Evolutionary conservation across 2,888 invertebrate genomes (phyloP).

Genomic region (Nymphalis urticae): DNA sequence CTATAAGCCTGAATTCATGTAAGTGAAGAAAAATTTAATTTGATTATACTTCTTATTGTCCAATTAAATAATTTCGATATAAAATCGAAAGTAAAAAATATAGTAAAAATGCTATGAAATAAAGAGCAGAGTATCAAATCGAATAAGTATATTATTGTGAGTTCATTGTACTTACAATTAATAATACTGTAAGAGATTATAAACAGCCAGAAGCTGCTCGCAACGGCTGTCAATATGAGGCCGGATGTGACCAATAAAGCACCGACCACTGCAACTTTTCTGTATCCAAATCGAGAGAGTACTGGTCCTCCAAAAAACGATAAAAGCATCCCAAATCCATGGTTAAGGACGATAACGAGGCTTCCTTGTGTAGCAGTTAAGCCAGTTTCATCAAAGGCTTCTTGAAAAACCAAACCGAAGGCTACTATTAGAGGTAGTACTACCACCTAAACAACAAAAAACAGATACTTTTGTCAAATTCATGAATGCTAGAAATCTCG

Average conservation of each 20-base stretch:
- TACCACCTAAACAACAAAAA: constrained; percentile 62
- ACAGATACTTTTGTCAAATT: neutral
- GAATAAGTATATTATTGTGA: too few species aligned
- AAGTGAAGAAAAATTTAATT: too few species aligned
- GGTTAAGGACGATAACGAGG: constrained; percentile 84
- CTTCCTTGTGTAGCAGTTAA: constrained; percentile 83
- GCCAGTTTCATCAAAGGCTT: constrained; percentile 80
- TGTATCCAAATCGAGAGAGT: constrained; percentile 82
- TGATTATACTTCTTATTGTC: too few species aligned
- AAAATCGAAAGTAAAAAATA: too few species aligned
- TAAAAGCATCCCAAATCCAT: constrained; percentile 85
- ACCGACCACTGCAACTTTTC: constrained; percentile 83
- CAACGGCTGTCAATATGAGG: constrained; percentile 81
- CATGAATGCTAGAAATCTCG: too few species aligned
- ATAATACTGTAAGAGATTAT: constrained; percentile 85
- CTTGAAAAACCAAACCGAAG: constrained; percentile 85
- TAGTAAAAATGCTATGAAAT: too few species aligned
- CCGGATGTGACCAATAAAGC: constrained; percentile 80
- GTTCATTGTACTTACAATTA: constrained; percentile 81
- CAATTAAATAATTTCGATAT: too few species aligned
- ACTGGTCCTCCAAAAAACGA: constrained; percentile 85
- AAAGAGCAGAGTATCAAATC: too few species aligned
- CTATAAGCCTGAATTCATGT: too few species aligned
- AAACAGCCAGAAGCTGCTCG: constrained; percentile 80
- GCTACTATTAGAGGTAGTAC: constrained; percentile 83